Evolutionary conservation across 2,113 vertebrate genomes (phyloP).

Genomic region (Poeciliopsis retropinna): DNA sequence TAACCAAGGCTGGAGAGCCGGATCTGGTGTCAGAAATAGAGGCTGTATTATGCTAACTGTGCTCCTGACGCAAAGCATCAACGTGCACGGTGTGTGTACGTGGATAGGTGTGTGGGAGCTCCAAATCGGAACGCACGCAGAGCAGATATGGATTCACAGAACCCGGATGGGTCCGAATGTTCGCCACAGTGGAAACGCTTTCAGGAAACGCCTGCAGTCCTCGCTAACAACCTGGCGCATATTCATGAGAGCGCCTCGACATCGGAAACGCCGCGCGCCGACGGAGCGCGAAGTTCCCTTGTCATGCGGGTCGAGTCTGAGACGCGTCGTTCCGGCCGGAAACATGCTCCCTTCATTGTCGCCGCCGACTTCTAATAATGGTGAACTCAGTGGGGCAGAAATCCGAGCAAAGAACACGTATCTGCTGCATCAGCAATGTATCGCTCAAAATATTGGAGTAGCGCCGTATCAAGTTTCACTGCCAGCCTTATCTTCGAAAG

Average conservation of each 20-base stretch:
- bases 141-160: slow-evolving; percentile 36
- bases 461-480: slow-evolving; percentile 13
- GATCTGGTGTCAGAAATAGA: neutral
- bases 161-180: neutral
- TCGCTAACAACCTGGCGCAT: too few relatives aligned
- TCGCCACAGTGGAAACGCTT: slow-evolving; percentile 11
- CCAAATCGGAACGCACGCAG: slow-evolving; percentile 26
- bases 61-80: neutral
- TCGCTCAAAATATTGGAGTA: slow-evolving; percentile 26
- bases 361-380: slow-evolving; percentile 43
- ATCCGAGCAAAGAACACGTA: slow-evolving; percentile 51
- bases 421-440: slow-evolving; percentile 47
- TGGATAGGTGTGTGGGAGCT: neutral
- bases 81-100: neutral
- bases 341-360: slow-evolving; percentile 53
- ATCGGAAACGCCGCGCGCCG: slow-evolving; percentile 10
- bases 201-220: neutral
- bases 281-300: slow-evolving; percentile 12
- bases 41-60: neutral
- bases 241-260: slow-evolving; percentile 4
- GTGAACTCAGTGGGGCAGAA: slow-evolving; percentile 36
- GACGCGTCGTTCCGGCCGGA: slow-evolving; percentile 28
- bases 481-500: slow-evolving; percentile 35
- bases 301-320: slow-evolving; percentile 43
- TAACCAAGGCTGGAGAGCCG: neutral